Evolutionary conservation across 2,113 vertebrate genomes (phyloP).

Genomic region (Myiozetetes cayanensis): DNA sequence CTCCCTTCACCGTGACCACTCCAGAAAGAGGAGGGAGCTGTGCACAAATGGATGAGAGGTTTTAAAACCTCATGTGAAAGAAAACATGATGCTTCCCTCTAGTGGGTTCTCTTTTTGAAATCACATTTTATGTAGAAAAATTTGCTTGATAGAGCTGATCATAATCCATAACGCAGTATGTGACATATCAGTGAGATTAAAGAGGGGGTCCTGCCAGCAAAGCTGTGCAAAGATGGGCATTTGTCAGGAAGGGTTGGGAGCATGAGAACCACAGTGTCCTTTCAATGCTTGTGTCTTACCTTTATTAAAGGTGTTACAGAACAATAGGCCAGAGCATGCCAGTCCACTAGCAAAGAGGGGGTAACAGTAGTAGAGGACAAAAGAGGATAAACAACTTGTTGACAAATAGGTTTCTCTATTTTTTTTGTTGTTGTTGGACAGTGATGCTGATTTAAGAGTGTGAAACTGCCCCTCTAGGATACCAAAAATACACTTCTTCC

Average conservation of each 20-base stretch:
- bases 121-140: rapidly evolving
- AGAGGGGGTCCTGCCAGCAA: rapidly evolving
- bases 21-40: no score
- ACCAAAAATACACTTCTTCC: not conserved
- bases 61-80: rapidly evolving
- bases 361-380: not conserved
- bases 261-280: not conserved
- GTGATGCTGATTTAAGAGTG: not conserved
- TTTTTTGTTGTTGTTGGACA: not conserved
- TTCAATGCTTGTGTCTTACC: conserved; percentile 47
- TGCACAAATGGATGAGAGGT: rapidly evolving
- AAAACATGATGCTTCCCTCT: rapidly evolving
- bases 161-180: no score
- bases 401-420: not conserved
- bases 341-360: not conserved
- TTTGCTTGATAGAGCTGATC: rapidly evolving
- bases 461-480: not conserved
- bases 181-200: rapidly evolving
- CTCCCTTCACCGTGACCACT: not conserved
- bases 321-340: conserved; percentile 30
- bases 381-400: not conserved
- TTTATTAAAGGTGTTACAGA: conserved; percentile 63
- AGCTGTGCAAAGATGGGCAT: rapidly evolving
- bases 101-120: rapidly evolving
- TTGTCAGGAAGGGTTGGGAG: rapidly evolving